phyloP scores from a whole-genome alignment of 2,113 vertebrate genomes.

The Phoenicopterus ruber region DNA sequence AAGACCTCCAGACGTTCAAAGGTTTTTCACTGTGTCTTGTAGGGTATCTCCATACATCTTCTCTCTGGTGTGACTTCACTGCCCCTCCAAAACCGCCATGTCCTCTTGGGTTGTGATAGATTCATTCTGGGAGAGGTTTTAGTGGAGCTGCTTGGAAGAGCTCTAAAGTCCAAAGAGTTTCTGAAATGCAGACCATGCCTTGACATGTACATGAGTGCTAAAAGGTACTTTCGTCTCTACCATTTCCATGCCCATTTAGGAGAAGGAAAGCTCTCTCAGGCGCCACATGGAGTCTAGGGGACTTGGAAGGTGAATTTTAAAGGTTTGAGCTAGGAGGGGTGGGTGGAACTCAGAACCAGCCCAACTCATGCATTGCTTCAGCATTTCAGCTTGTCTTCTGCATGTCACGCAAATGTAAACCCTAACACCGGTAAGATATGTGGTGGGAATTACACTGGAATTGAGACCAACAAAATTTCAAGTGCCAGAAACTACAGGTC shows the following conservation, averaged over 20 bases:
- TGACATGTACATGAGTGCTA: background rate
- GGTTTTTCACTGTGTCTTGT: background rate
- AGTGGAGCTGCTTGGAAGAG: background rate
- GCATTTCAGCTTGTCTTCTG: background rate
- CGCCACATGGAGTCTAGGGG: background rate
- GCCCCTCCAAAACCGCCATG: background rate
- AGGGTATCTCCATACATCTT: background rate
- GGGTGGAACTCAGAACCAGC: background rate
- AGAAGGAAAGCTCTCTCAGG: background rate
- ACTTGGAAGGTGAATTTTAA: background rate
- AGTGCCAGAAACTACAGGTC: background rate
- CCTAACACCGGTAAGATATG: background rate
- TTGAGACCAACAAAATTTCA: background rate
- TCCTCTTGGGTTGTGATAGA: background rate
- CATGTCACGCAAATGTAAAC: fast-evolving
- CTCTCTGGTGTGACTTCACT: background rate
- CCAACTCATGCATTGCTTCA: background rate
- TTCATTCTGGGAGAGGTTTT: background rate
- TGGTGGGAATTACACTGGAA: background rate
- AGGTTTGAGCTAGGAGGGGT: background rate
- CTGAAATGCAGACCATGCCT: background rate
- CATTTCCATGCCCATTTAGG: background rate
- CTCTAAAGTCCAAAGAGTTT: background rate
- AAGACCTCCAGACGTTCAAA: background rate
- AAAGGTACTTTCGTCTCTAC: background rate